A percentile compares a stretch with the other conserved stretches of the same genome.
phyloP scores from a whole-genome alignment of 2,888 invertebrate genomes.

The Thyatira batis region DNA sequence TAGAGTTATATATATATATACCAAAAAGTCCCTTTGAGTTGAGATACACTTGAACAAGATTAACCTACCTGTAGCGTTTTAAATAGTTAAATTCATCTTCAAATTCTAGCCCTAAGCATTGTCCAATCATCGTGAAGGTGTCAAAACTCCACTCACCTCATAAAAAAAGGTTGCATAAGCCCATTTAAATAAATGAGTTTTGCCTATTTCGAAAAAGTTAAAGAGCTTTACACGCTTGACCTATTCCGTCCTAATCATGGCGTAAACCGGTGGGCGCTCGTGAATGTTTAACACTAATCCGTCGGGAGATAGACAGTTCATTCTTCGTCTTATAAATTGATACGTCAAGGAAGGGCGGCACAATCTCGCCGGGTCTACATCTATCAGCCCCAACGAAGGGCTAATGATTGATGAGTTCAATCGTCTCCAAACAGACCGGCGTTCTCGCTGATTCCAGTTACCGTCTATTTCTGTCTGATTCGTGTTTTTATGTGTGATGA shows the following conservation, averaged over 20 bases:
- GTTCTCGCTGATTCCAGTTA: conserved; percentile 37
- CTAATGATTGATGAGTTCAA: conserved; percentile 73
- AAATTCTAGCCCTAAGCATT: too few species aligned
- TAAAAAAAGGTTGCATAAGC: too few species aligned
- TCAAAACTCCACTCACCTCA: too few species aligned
- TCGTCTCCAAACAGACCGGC: conserved; percentile 40
- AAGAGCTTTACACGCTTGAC: not conserved
- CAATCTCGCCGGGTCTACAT: conserved; percentile 68
- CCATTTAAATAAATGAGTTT: too few species aligned
- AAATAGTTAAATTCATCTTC: too few species aligned
- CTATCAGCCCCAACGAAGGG: conserved; percentile 53
- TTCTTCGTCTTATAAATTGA: conserved; percentile 79
- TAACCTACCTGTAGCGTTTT: too few species aligned
- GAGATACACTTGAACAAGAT: too few species aligned
- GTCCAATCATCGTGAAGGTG: too few species aligned
- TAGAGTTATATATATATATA: too few species aligned
- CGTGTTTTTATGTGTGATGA: conserved; percentile 22
- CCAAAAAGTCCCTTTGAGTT: too few species aligned
- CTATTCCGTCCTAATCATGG: conserved; percentile 1
- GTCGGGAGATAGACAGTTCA: conserved; percentile 60
- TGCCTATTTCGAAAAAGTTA: not conserved
- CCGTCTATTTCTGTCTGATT: conserved; percentile 32
- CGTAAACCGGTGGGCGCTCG: conserved; percentile 13
- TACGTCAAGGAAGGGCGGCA: conserved; percentile 62
- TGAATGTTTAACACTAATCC: conserved; percentile 57